These are phyloP conservation scores for Trichopoda pennipes DNA, from an alignment of 2,888 invertebrate species.

Conservation along the genomic window DNA sequence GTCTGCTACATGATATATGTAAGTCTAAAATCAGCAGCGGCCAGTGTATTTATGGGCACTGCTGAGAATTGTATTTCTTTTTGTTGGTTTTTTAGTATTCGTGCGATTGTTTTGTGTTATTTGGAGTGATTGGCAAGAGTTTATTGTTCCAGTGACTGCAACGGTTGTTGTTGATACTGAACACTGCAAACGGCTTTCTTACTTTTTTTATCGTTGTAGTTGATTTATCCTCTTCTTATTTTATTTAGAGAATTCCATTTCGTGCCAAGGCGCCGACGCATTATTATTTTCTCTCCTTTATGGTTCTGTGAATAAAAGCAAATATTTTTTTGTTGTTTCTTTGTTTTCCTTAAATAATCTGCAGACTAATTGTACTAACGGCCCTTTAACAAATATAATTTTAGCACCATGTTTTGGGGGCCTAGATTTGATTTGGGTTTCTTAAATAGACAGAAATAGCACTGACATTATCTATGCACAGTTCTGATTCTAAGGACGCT, in stretches of 20 bases:
- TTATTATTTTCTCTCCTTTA: conserved; percentile 27
- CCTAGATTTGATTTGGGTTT: conserved; percentile 61
- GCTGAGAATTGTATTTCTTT: conserved; percentile 19
- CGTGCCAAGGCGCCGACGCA: conserved; percentile 65
- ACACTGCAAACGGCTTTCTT: conserved; percentile 47
- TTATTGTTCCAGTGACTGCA: conserved; percentile 69
- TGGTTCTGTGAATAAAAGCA: background rate
- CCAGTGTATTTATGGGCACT: conserved; percentile 22
- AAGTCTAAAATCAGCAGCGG: conserved; percentile 38
- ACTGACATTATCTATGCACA: conserved; percentile 6
- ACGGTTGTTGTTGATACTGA: conserved; percentile 58
- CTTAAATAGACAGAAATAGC: conserved; percentile 32
- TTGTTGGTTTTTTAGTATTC: conserved; percentile 14
- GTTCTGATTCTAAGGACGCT: conserved; percentile 5
- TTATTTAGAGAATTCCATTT: conserved; percentile 38
- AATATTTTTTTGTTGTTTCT: conserved; percentile 16
- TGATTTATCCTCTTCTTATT: conserved; percentile 16
- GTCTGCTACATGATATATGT: conserved; percentile 61
- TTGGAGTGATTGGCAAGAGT: conserved; percentile 66
- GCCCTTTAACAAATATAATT: conserved; percentile 41
- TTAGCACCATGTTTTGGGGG: conserved; percentile 46
- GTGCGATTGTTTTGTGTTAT: conserved; percentile 37
- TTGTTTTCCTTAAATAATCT: conserved; percentile 33
- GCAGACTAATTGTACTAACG: conserved; percentile 54
- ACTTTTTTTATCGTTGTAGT: background rate